Conservation (phyloP, 1,140 invertebrate species). For the Agrypnia vestita region DNA sequence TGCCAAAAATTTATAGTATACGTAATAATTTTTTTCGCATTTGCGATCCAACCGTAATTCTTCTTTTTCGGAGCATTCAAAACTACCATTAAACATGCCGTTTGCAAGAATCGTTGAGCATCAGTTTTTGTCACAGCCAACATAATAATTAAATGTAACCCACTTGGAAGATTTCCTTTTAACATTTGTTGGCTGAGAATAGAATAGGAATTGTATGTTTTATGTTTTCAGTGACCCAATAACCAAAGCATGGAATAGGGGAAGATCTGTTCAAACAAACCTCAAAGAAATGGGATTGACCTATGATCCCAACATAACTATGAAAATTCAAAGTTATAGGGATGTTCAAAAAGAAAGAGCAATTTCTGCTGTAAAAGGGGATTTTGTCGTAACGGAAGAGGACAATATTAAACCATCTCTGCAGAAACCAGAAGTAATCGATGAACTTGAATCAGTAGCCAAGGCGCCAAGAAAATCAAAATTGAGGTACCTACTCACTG, state of each 20-base stretch:
- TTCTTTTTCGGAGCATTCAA: too few species aligned
- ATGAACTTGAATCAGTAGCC: slow-evolving; percentile 82
- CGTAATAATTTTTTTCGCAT: too few species aligned
- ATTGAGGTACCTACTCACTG: slow-evolving; percentile 70
- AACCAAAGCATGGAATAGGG: slow-evolving; percentile 83
- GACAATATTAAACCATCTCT: slow-evolving; percentile 62
- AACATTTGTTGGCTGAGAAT: too few species aligned
- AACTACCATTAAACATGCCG: too few species aligned
- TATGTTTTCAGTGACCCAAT: slow-evolving; percentile 78
- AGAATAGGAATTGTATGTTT: too few species aligned
- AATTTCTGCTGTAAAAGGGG: slow-evolving; percentile 71
- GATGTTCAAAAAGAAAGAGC: slow-evolving; percentile 72
- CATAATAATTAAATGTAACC: too few species aligned
- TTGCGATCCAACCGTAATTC: too few species aligned
- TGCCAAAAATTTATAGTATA: too few species aligned
- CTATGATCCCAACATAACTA: slow-evolving; percentile 82
- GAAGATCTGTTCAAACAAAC: slow-evolving; percentile 80
- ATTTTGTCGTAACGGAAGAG: slow-evolving; percentile 65
- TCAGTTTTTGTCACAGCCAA: too few species aligned
- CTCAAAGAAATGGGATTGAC: slow-evolving; percentile 87
- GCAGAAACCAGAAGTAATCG: slow-evolving; percentile 75
- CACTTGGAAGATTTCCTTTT: too few species aligned
- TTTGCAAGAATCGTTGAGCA: too few species aligned
- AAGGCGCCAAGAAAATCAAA: slow-evolving; percentile 78
- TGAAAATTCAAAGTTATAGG: slow-evolving; percentile 80